phyloP scores from a whole-genome alignment of 1,140 invertebrate genomes.

The Leguminivora glycinivorella region DNA sequence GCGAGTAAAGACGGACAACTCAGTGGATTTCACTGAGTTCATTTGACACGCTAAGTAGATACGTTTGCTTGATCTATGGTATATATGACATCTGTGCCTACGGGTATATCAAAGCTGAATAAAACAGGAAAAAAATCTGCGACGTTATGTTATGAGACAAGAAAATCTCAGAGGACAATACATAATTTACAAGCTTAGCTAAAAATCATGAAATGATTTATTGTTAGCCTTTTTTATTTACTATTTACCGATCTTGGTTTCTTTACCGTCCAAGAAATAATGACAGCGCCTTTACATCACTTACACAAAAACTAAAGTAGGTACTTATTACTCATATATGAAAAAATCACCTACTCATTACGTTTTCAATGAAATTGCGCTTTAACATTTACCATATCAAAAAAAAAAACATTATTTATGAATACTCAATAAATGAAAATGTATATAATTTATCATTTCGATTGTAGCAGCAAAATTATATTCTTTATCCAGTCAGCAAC shows the following conservation, averaged over 20 bases:
- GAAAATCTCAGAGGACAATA: not conserved
- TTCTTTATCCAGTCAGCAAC: too few relatives aligned
- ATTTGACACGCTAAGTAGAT: too few relatives aligned
- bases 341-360: not conserved
- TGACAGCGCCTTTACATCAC: not conserved
- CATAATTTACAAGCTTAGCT: not conserved
- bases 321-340: not conserved
- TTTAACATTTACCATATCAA: not conserved
- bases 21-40: too few relatives aligned
- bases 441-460: not conserved
- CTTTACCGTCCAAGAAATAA: not conserved
- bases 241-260: too few relatives aligned
- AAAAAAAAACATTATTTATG: not conserved
- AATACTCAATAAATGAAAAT: not conserved
- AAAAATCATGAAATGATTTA: not conserved
- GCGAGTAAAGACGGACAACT: too few relatives aligned
- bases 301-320: not conserved
- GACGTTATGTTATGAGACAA: not conserved
- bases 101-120: not conserved
- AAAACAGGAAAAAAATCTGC: not conserved
- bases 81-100: too few relatives aligned
- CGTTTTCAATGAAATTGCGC: not conserved
- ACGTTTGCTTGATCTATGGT: too few relatives aligned
- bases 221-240: too few relatives aligned
- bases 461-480: not conserved